These are phyloP conservation scores for Hiodon tergisus DNA, from an alignment of 2,113 vertebrate genomes.

Conservation along the genomic window DNA sequence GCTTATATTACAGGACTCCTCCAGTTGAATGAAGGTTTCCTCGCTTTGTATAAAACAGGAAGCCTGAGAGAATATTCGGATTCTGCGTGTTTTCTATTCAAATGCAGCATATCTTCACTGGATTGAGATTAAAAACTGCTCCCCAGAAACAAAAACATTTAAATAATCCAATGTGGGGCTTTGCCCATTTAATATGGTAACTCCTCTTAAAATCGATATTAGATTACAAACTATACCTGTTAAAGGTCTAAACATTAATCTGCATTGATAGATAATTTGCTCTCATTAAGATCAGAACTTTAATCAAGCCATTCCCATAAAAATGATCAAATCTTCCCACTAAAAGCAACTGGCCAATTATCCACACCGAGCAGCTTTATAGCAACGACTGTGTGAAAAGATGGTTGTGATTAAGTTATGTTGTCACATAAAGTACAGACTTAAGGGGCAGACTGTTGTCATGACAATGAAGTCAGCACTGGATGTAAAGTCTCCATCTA, in stretches of 20 bases:
- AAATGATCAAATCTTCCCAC: neutral
- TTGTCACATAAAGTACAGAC: constrained; percentile 14
- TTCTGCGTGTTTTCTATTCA: neutral
- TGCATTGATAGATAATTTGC: too few relatives aligned
- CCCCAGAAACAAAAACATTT: too few relatives aligned
- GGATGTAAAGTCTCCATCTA: constrained; percentile 26
- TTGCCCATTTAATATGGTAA: too few relatives aligned
- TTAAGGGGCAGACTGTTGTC: constrained; percentile 20
- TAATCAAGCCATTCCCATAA: too few relatives aligned
- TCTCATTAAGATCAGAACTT: too few relatives aligned
- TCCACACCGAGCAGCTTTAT: constrained; percentile 5
- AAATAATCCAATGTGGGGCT: too few relatives aligned
- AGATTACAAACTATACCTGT: too few relatives aligned
- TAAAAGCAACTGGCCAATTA: constrained; percentile 1
- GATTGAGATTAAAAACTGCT: neutral
- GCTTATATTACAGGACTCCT: neutral
- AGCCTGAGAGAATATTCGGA: neutral
- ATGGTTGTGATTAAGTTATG: constrained; percentile 24
- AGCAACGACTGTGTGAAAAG: constrained; percentile 11
- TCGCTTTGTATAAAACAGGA: neutral
- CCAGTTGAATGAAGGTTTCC: neutral
- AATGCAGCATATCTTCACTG: neutral
- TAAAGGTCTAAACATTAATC: too few relatives aligned
- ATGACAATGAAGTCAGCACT: constrained; percentile 25
- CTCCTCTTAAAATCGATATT: too few relatives aligned